These are phyloP conservation scores for Gisinianus flammeolus DNA, from an alignment of 2,888 invertebrate species.

Conservation along the genomic window DNA sequence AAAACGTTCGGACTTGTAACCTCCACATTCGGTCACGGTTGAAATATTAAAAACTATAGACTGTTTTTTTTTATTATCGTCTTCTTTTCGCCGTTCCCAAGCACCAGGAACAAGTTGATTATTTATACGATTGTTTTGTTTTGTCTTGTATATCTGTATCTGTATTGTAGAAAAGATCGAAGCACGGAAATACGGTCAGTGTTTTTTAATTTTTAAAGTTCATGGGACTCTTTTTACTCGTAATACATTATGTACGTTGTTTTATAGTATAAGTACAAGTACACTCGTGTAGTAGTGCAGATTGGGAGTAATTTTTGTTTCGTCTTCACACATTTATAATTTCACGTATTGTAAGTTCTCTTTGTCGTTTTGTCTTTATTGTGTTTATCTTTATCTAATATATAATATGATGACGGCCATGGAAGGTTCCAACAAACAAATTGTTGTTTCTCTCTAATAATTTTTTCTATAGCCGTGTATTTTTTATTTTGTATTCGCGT, in stretches of 20 bases:
- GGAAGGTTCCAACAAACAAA: not conserved
- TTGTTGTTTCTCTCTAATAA: not conserved
- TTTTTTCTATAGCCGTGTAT: too few species aligned
- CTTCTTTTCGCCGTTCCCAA: not conserved
- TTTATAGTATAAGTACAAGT: not conserved
- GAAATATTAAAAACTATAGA: not conserved
- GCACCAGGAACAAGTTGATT: conserved; percentile 6
- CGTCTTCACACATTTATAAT: not conserved
- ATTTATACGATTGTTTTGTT: not conserved
- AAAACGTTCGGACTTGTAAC: too few species aligned
- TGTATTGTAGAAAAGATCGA: not conserved
- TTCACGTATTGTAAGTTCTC: not conserved
- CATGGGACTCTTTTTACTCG: not conserved
- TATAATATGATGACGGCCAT: not conserved
- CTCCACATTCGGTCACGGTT: conserved; percentile 13
- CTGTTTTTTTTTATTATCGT: not conserved
- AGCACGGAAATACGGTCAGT: conserved; percentile 16
- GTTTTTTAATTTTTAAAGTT: conserved; percentile 14
- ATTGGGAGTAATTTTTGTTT: not conserved
- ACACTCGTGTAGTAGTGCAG: not conserved
- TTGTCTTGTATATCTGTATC: not conserved
- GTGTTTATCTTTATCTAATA: too few species aligned
- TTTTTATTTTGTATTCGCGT: too few species aligned
- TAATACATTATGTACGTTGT: not conserved
- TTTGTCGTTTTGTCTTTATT: not conserved